phyloP scores from a whole-genome alignment of 2,113 vertebrate genomes.

The Centropus unirufus region DNA sequence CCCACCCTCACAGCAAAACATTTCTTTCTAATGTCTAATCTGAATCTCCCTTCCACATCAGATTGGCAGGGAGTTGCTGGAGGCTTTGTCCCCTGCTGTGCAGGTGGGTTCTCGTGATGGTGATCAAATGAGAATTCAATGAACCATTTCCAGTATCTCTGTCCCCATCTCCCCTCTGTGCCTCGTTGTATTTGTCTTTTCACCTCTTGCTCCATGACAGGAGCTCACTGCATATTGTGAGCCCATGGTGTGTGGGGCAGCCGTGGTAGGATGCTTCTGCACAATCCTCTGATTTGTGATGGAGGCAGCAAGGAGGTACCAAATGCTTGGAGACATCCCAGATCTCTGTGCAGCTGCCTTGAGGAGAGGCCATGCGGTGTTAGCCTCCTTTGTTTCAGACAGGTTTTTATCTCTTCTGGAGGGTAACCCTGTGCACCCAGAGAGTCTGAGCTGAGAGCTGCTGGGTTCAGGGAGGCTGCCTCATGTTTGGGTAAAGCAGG shows the following conservation, averaged over 20 bases:
- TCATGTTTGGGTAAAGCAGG: rapidly evolving
- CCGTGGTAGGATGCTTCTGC: not conserved
- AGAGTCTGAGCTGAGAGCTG: rapidly evolving
- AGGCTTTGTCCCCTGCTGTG: not conserved
- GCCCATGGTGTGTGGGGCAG: not conserved
- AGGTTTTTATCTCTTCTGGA: rapidly evolving
- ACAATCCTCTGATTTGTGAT: not conserved
- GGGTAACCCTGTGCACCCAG: not conserved
- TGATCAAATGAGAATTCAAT: rapidly evolving
- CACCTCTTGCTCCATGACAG: not conserved
- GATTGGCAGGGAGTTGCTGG: not conserved
- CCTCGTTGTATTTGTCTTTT: rapidly evolving
- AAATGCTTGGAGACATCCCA: not conserved
- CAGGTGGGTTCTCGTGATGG: not conserved
- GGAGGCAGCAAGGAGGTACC: not conserved
- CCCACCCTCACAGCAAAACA: no score
- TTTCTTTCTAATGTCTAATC: no score
- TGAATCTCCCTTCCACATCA: not conserved
- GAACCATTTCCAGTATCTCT: no score
- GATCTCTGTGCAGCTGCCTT: not conserved
- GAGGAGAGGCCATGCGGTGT: not conserved
- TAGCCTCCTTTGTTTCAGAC: not conserved
- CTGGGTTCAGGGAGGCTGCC: not conserved
- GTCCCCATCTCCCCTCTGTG: not conserved
- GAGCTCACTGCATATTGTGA: rapidly evolving